Evolutionary conservation across 2,888 invertebrate genomes (phyloP).

Genomic region (Plusia festucae): DNA sequence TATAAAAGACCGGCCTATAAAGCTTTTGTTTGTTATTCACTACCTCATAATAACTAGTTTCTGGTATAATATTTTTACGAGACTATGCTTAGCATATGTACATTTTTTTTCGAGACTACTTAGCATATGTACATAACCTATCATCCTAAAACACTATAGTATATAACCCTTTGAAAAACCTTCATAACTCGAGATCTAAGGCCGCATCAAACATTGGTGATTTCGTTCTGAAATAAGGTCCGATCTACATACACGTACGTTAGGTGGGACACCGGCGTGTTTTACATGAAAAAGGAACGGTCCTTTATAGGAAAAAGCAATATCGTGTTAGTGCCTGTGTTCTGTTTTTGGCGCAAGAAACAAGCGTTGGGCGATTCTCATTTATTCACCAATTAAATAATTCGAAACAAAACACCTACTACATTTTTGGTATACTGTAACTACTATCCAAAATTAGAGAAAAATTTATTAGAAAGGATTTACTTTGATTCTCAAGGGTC

Average conservation of each 20-base stretch:
- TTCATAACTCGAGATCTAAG: constrained; percentile 23
- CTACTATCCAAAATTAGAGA: too few relatives aligned
- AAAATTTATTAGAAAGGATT: too few relatives aligned
- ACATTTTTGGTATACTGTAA: too few relatives aligned
- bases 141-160: not conserved
- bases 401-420: not conserved
- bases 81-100: not conserved
- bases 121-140: not conserved
- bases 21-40: too few relatives aligned
- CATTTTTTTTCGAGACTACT: not conserved
- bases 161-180: constrained; percentile 4
- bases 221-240: constrained; percentile 48
- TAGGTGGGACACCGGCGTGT: constrained; percentile 71
- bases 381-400: not conserved
- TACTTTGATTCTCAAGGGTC: too few relatives aligned
- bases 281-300: constrained; percentile 85
- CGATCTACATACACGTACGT: constrained; percentile 58
- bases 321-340: constrained; percentile 79
- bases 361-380: constrained; percentile 14
- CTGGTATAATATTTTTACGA: too few relatives aligned
- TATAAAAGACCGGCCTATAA: too few relatives aligned
- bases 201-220: constrained; percentile 36
- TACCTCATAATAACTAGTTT: too few relatives aligned
- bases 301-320: constrained; percentile 79
- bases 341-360: constrained; percentile 58